phyloP scores from a whole-genome alignment of 2,797 vertebrate genomes.

The Gobio occitaniae region DNA sequence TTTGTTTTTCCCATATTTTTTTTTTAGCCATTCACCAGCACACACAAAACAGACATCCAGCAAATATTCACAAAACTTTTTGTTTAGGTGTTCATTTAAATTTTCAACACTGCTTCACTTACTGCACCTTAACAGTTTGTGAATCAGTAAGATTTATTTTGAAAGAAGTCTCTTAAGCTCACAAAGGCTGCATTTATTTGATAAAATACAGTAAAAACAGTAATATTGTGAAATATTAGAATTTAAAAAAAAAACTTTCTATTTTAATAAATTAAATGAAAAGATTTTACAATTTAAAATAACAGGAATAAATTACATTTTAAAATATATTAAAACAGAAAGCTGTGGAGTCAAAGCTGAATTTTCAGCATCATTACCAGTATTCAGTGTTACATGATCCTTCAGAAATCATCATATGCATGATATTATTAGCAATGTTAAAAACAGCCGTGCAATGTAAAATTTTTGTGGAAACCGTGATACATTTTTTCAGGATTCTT shows the following conservation, averaged over 20 bases:
- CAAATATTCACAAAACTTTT: neutral
- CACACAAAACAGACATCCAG: neutral
- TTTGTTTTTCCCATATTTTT: neutral
- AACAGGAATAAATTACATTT: neutral
- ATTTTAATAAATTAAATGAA: neutral
- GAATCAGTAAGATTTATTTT: neutral
- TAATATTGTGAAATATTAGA: neutral
- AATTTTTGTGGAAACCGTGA: neutral
- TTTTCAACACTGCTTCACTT: neutral
- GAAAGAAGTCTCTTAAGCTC: neutral
- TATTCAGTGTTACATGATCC: neutral
- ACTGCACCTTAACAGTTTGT: neutral
- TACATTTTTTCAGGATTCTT: neutral
- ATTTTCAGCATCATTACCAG: neutral
- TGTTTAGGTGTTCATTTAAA: neutral
- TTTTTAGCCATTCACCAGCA: neutral
- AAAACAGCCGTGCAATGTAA: neutral
- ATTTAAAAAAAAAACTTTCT: neutral
- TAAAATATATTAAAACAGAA: too few relatives aligned
- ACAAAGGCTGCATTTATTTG: too few relatives aligned
- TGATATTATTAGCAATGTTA: neutral
- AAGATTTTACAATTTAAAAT: neutral
- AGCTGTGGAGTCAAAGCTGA: neutral
- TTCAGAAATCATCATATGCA: neutral
- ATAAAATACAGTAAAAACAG: neutral